These are phyloP conservation scores for Eupristina koningsbergeri DNA, from an alignment of 1,140 invertebrate genomes.

Conservation along the genomic window DNA sequence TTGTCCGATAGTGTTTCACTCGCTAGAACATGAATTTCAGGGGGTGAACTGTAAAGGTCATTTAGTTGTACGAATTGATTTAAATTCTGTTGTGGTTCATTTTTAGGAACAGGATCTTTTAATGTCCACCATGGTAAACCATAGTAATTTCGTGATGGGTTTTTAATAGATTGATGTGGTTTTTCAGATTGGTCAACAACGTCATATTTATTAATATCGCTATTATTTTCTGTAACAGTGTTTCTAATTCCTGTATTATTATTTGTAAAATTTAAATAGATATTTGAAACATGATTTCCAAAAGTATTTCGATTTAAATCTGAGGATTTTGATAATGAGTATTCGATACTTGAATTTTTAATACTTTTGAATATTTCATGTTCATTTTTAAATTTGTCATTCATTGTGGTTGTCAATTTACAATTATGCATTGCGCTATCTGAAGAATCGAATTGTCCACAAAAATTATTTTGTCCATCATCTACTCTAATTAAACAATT, in stretches of 20 bases:
- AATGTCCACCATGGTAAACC: conserved; percentile 13
- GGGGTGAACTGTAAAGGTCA: not conserved
- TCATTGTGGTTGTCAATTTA: no score
- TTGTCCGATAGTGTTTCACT: not conserved
- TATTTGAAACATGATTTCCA: no score
- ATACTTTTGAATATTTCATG: not conserved
- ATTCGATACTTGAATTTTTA: not conserved
- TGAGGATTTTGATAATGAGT: not conserved
- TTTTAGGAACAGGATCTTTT: not conserved
- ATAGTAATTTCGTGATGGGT: not conserved
- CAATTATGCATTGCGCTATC: no score
- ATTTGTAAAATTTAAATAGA: no score
- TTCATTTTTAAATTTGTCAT: not conserved
- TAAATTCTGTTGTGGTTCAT: not conserved
- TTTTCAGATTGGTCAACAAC: not conserved
- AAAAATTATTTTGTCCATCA: not conserved
- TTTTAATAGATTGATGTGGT: not conserved
- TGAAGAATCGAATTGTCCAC: no score
- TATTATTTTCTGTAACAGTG: not conserved
- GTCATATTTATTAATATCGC: not conserved
- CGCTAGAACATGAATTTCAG: not conserved
- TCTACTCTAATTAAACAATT: not conserved
- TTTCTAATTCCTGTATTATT: not conserved
- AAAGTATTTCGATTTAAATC: not conserved
- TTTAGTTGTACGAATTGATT: not conserved